A percentile compares a stretch with the other conserved stretches of the same genome.
phyloP scores from a whole-genome alignment of 2,113 vertebrate species.

The Trogon surrucura region DNA sequence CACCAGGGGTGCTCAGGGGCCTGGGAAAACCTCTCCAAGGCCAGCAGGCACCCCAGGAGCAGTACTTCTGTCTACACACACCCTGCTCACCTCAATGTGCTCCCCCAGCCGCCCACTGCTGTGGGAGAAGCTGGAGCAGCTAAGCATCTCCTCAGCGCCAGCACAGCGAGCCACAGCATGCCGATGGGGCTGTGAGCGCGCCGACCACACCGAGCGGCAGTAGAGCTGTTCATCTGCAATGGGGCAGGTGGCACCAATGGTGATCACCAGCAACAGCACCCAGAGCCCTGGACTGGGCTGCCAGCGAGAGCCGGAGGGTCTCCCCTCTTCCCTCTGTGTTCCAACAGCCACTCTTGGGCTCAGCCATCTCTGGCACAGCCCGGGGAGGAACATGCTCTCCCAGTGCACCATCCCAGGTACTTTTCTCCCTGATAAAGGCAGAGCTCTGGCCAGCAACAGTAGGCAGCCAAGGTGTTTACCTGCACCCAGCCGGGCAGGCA shows the following conservation, averaged over 20 bases:
- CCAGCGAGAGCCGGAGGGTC: neutral
- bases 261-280: too few relatives aligned
- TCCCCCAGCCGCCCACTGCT: slow-evolving; percentile 75
- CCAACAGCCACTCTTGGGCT: fast-evolving
- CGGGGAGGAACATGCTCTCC: too few relatives aligned
- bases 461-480: neutral
- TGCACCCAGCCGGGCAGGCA: slow-evolving; percentile 51
- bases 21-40: fast-evolving
- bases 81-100: slow-evolving; percentile 74
- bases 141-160: slow-evolving; percentile 77
- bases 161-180: slow-evolving; percentile 71
- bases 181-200: slow-evolving; percentile 64
- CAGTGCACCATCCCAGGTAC: fast-evolving
- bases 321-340: neutral
- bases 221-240: slow-evolving; percentile 72
- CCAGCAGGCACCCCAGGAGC: neutral
- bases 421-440: fast-evolving
- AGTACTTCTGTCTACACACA: fast-evolving
- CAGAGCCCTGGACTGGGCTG: fast-evolving
- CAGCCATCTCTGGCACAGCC: fast-evolving
- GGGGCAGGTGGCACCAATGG: fast-evolving
- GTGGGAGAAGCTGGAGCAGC: slow-evolving; percentile 79
- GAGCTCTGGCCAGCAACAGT: neutral
- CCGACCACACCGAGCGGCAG: slow-evolving; percentile 89
- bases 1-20: neutral